Base-by-base conservation (phyloP, 2,888 invertebrate species). In the Phaedon cochleariae region DNA sequence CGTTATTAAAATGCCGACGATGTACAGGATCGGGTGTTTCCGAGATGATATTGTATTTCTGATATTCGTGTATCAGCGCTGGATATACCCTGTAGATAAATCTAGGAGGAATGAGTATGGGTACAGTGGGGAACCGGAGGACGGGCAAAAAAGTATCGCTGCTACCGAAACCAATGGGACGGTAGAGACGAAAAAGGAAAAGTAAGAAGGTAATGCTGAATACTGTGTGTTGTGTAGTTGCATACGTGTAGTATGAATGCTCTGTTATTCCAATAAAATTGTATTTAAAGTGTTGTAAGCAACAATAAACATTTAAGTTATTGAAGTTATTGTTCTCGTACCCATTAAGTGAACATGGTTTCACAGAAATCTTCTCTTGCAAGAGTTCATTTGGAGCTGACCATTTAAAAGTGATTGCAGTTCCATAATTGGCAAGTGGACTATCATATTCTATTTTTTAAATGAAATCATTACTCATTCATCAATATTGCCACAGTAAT, bases 1-100 rank as follows among this genome's bases (percentile, higher is more conserved):
- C 87, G 97, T 99, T 70, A 99, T 99, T 77, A 97, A 98, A 85
- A 99, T 99, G 99, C 99, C 99, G 26, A 98, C 97, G 0, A 93
- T 99, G 90, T 99, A 99, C 81, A 89, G 98, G 74, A 84, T 99
- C 77, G 98, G 98, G 45, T 99, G 98, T 85, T 97, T 99, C 87
- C 90, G 98, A 83, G 98, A 98, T 87, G 96, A 99, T 85, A 97
- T 99, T 77, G 94, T 99, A 51, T 99, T 99, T 89, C 93, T 98
- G 84, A 95, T 99, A 82, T 99, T 97, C 87, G 87, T 99, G 71
- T 99, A 99, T 83, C 99, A 99, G 85, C 91, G 96, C 71, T 99
- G 96, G 93, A 97, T 98, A 74, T 99, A 99, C 86, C 95, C 96
- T 77, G 97, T 96, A 49, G 99, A 99, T 85, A 94, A 92, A 65